Evolutionary conservation across 2,113 vertebrate genomes (phyloP).

Genomic region (Paedocypris sp.): DNA sequence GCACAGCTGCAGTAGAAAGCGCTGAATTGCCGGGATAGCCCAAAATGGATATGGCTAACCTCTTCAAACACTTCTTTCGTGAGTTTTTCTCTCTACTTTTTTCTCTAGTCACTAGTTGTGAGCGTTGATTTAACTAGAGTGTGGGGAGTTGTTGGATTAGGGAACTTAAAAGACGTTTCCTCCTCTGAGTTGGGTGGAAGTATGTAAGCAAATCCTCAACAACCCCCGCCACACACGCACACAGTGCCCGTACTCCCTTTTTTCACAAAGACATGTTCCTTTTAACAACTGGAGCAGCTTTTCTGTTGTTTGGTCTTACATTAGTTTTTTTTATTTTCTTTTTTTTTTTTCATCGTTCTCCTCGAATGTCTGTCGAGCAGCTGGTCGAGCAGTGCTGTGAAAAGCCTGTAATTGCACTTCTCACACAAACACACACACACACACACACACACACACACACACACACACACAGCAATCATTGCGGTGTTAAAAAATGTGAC

Average conservation of each 20-base stretch:
- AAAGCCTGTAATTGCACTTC: constrained; percentile 62
- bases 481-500: constrained; percentile 14
- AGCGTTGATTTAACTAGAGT: background rate
- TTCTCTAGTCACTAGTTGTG: background rate
- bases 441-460: constrained; percentile 9
- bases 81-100: constrained; percentile 48
- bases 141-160: constrained; percentile 9
- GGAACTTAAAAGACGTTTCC: constrained; percentile 18
- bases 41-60: constrained; percentile 78
- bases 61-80: constrained; percentile 81
- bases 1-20: constrained; percentile 62
- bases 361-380: constrained; percentile 26
- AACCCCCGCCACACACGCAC: background rate
- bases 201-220: constrained; percentile 12
- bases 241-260: background rate
- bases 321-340: background rate
- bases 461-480: constrained; percentile 26
- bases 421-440: constrained; percentile 18
- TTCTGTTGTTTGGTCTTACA: background rate
- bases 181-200: constrained; percentile 20
- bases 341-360: background rate
- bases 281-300: background rate
- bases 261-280: constrained; percentile 6
- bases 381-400: constrained; percentile 57
- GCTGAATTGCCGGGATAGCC: constrained; percentile 54